Conservation (phyloP, 2,888 invertebrate species). For the Cabera pusaria region DNA sequence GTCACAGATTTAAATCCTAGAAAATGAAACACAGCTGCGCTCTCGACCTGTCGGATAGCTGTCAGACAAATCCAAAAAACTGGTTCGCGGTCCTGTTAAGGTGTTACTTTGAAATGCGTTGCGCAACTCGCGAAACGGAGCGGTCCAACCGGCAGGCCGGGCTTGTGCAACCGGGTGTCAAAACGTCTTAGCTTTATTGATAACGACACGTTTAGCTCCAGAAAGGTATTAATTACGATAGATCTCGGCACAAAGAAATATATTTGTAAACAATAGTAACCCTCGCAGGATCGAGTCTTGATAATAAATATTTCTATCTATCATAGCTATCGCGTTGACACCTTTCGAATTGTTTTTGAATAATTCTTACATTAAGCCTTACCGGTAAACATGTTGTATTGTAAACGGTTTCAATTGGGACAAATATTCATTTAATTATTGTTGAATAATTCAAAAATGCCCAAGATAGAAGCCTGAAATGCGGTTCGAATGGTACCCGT, state of each 20-base stretch:
- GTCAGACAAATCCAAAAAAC: constrained; percentile 23
- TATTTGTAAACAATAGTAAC: constrained; percentile 31
- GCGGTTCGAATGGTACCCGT: too few relatives aligned
- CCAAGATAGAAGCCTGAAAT: constrained; percentile 12
- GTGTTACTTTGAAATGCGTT: constrained; percentile 17
- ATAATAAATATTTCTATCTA: constrained; percentile 48
- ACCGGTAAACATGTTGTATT: constrained; percentile 15
- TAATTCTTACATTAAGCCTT: constrained; percentile 17
- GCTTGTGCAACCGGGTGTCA: constrained; percentile 26
- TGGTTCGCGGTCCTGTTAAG: constrained; percentile 13
- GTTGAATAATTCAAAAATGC: constrained; percentile 24
- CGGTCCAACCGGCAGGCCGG: constrained; percentile 5
- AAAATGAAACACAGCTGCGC: constrained; percentile 11
- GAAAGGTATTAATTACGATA: constrained; percentile 13
- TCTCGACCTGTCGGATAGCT: constrained; percentile 13
- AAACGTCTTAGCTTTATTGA: constrained; percentile 15
- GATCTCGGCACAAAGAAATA: constrained; percentile 3
- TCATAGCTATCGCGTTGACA: constrained; percentile 46
- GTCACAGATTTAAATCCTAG: constrained; percentile 12
- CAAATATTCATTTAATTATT: constrained; percentile 24
- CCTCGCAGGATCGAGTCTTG: constrained; percentile 33
- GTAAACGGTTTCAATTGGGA: constrained; percentile 16
- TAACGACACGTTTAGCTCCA: constrained; percentile 4
- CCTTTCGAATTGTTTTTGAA: constrained; percentile 28
- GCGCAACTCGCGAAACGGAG: constrained; percentile 23